Base-by-base conservation (phyloP, 2,888 invertebrate species). In the Chymomyza procnemis region DNA sequence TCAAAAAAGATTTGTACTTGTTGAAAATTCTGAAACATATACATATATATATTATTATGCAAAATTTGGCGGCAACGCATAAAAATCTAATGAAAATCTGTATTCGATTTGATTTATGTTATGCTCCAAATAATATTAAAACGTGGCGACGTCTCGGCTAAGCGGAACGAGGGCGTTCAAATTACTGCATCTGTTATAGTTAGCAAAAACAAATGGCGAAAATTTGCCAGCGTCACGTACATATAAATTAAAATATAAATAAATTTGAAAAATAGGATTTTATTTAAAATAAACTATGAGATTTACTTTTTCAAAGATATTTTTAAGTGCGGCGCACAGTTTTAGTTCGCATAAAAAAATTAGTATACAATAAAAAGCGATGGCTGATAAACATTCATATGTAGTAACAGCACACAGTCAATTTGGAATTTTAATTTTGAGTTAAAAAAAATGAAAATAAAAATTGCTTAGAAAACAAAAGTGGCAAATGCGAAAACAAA, bases 391-490 rank as follows among this genome's bases (percentile, higher is more conserved):
- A 26, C 6, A 50, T 14, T 4, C 16, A n/a, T 6, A 18, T 18
- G 9, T 16, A 50, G 18, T 18, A n/a, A 76, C 46, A 12, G 61
- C 71, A 80, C 69, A 55, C 62, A 76, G 67, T 75, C 78, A 71
- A 84, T 69, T 82, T 74, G 82, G 80, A 85, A 83, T 80, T 83
- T 87, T 87, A 83, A 83, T 83, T 85, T 87, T 69, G 63, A 81
- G 82, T 85, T 75, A 79, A 75, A 79, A 66, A 67, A 74, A 74
- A 66, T 73, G 61, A 60, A 60, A 59, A 19, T 30, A 65, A 19
- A 67, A 64, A 73, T 62, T 52, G 61, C 52, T 59, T 50, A 56
- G 61, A 50, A 50, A 50, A 50, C 14, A 50, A 69, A 56, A 66
- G 19, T 52, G 26, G 48, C 54, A 61, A 72, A 67, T 72, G 69